These are phyloP conservation scores for Isoperla grammatica DNA, from an alignment of 2,888 invertebrate species.

Conservation along the genomic window DNA sequence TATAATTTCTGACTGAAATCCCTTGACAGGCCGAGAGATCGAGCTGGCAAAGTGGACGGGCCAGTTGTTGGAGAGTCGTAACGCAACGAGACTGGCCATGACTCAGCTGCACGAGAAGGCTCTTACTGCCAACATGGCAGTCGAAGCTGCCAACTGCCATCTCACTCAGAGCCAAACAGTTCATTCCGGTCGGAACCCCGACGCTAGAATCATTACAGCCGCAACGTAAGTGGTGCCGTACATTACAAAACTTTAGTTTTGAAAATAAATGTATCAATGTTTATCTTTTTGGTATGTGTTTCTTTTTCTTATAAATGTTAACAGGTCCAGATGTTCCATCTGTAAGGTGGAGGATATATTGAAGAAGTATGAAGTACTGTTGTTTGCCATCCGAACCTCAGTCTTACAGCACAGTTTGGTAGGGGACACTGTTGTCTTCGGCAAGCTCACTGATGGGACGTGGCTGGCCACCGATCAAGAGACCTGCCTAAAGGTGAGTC, in stretches of 20 bases:
- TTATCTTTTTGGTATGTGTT: too few species aligned
- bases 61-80: background rate
- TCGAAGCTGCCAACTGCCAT: conserved; percentile 53
- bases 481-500: background rate
- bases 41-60: conserved; percentile 4
- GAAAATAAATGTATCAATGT: too few species aligned
- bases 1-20: too few species aligned
- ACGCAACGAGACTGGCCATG: background rate
- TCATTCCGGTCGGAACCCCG: background rate
- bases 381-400: conserved; percentile 51
- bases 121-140: conserved; percentile 42
- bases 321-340: conserved; percentile 40
- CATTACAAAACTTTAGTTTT: too few species aligned
- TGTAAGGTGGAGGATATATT: conserved; percentile 46
- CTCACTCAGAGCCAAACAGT: background rate
- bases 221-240: background rate
- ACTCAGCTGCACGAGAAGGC: conserved; percentile 26
- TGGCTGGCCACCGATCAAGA: conserved; percentile 8
- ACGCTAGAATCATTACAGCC: conserved; percentile 21
- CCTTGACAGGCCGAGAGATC: conserved; percentile 21
- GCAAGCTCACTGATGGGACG: conserved; percentile 47
- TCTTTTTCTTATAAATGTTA: background rate
- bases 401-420: conserved; percentile 39
- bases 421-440: conserved; percentile 45
- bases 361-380: conserved; percentile 48